Evolutionary conservation across 2,888 invertebrate genomes (phyloP).

Genomic region (Megamerina dolium): DNA sequence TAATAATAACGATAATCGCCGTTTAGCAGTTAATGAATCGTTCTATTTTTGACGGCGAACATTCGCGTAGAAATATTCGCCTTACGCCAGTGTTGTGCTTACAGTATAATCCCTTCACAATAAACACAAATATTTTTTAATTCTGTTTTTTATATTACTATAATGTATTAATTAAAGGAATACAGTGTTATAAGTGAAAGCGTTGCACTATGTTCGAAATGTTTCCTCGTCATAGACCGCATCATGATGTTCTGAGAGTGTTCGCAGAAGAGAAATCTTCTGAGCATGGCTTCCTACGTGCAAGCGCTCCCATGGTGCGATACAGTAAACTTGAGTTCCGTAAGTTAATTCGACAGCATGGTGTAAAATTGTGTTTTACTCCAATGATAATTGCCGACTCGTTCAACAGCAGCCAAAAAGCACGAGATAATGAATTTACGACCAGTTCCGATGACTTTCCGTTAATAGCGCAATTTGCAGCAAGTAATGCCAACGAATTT

Average conservation of each 20-base stretch:
- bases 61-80: too few species aligned
- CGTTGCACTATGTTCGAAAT: too few species aligned
- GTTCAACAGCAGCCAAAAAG: constrained; percentile 82
- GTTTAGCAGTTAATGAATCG: too few species aligned
- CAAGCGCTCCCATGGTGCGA: constrained; percentile 95
- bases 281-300: constrained; percentile 59
- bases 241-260: constrained; percentile 57
- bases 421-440: constrained; percentile 75
- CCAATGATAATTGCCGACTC: constrained; percentile 97
- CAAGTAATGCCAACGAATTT: constrained; percentile 76
- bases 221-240: too few species aligned
- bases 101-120: too few species aligned
- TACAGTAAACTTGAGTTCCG: constrained; percentile 86
- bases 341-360: constrained; percentile 67
- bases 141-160: too few species aligned
- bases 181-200: too few species aligned
- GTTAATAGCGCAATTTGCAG: constrained; percentile 90
- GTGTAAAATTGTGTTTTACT: constrained; percentile 84
- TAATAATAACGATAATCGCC: too few species aligned
- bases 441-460: constrained; percentile 74
- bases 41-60: too few species aligned
- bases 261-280: constrained; percentile 54
- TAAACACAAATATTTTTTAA: too few species aligned
- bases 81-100: too few species aligned
- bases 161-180: too few species aligned